phyloP scores from a whole-genome alignment of 2,113 vertebrate species.

The Pterocles burchelli region DNA sequence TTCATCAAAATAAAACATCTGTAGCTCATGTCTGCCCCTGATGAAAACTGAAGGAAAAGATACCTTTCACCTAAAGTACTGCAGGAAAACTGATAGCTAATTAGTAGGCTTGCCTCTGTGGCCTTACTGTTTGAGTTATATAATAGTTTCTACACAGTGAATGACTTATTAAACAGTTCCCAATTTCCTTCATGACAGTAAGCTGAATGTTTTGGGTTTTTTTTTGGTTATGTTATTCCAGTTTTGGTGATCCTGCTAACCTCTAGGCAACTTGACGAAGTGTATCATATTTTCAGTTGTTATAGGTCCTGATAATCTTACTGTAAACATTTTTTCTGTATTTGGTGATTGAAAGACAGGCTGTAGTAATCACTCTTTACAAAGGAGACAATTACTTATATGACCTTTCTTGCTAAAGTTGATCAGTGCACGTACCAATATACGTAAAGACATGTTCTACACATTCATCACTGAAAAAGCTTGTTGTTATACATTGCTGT shows the following conservation, averaged over 20 bases:
- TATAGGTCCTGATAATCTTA: background rate
- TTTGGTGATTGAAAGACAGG: background rate
- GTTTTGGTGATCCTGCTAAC: background rate
- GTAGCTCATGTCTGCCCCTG: background rate
- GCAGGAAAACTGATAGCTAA: conserved; percentile 7
- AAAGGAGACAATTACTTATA: background rate
- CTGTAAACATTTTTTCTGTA: background rate
- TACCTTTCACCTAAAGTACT: background rate
- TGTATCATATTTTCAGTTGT: background rate
- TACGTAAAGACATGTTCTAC: background rate
- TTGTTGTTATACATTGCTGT: background rate
- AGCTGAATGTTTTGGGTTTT: background rate
- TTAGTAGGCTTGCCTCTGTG: background rate
- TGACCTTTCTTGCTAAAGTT: background rate
- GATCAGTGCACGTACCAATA: background rate
- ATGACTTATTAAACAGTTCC: conserved; percentile 4
- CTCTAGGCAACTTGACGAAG: background rate
- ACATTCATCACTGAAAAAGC: background rate
- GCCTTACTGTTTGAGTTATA: conserved; percentile 2
- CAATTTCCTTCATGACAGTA: background rate
- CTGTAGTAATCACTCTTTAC: background rate
- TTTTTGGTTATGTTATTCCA: background rate
- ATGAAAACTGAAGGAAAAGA: background rate
- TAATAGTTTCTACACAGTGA: background rate
- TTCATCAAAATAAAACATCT: conserved; percentile 54